These are phyloP conservation scores for Cepaea nemoralis DNA, from an alignment of 1,140 invertebrate genomes.

Conservation along the genomic window DNA sequence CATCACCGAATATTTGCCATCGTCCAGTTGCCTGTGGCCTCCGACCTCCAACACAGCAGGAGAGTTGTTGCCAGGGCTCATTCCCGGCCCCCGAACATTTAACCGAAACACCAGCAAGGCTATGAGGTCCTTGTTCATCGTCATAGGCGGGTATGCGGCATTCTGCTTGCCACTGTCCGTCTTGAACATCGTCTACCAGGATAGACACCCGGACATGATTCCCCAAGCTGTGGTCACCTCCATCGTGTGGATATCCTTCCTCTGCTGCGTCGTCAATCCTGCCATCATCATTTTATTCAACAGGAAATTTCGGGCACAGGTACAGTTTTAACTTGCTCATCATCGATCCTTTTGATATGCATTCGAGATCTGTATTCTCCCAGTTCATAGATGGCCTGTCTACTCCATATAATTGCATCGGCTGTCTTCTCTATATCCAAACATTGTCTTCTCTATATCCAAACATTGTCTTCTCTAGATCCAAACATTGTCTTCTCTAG, in stretches of 20 bases:
- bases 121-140: conserved; percentile 44
- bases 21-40: conserved; percentile 29
- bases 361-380: too few relatives aligned
- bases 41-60: neutral
- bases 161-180: conserved; percentile 43
- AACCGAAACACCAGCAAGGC: conserved; percentile 42
- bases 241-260: conserved; percentile 48
- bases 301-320: conserved; percentile 44
- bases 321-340: too few relatives aligned
- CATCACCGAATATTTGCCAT: conserved; percentile 49
- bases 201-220: neutral
- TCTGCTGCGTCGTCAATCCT: conserved; percentile 47
- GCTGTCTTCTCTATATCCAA: too few relatives aligned
- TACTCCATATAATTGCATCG: too few relatives aligned
- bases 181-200: conserved; percentile 28
- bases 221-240: conserved; percentile 17
- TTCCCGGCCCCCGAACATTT: conserved; percentile 4
- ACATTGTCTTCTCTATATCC: too few relatives aligned
- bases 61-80: conserved; percentile 1
- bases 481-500: too few relatives aligned
- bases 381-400: too few relatives aligned
- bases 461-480: too few relatives aligned
- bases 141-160: conserved; percentile 34
- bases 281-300: conserved; percentile 47
- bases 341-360: too few relatives aligned